Evolutionary conservation across 2,797 vertebrate genomes (phyloP), one percentile per base, ranked within the genome.

Genomic region (Rostrhamus sociabilis): DNA sequence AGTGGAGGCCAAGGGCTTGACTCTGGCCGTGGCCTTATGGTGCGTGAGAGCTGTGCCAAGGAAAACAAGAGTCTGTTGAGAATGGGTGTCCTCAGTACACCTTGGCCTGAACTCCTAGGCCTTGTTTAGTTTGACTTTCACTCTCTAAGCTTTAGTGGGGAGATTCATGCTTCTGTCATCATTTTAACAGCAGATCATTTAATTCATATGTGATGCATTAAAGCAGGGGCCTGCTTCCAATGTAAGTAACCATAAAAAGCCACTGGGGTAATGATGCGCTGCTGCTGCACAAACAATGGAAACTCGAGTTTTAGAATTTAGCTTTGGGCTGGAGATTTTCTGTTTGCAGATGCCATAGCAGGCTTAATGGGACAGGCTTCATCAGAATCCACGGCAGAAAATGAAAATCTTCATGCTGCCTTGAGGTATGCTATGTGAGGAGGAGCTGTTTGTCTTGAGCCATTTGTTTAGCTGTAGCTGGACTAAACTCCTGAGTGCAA

Each of bases 11-110:
- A 87, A 94, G 91, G 92, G 72, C 63, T 76, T 32, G 76, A 26
- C 85, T 95, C 87, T 81, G 95, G 91, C 96, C 62, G 1, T 23
- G 36, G 86, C 74, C 96, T 86, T 48, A 18, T 47, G n/a, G 14
- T n/a, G 80, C 15, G 6, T 0, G 5, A 81, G 8, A 55, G 73
- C 77, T 22, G 48, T 63, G 97, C 98, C 97, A 98, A 97, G 93
- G 91, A 71, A 97, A 96, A 96, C 88, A 56, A 4, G 11, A 53
- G 83, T 26, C 95, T 83, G 94, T 13, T 74, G 85, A 96, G 90
- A 38, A 38, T 16, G 91, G 92, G 79, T 96, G 96, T 97, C 97
- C 98, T 98, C 96, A 62, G 93, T 29, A 67, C 91, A 86, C 97
- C 87, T 95, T 86, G 96, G 87, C 95, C 40, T 8, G 64, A 29